These are phyloP conservation scores for Nibea coibor DNA, from an alignment of 2,113 vertebrate species.

Conservation along the genomic window DNA sequence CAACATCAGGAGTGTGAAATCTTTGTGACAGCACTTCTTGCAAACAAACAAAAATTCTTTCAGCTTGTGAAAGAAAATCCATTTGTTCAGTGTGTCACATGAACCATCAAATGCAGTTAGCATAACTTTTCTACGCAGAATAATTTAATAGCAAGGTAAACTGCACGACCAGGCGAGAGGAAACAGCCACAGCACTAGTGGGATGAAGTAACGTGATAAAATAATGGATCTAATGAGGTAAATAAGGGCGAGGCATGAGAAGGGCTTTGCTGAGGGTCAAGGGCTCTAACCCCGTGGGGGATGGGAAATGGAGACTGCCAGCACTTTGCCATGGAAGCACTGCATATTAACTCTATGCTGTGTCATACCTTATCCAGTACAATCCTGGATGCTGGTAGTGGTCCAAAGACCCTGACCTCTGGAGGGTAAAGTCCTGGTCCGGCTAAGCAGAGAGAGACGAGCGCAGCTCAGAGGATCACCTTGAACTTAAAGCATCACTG, in stretches of 20 bases:
- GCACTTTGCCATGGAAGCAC: constrained; percentile 95
- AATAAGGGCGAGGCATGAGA: constrained; percentile 16
- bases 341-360: constrained; percentile 90
- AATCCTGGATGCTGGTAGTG: constrained; percentile 95
- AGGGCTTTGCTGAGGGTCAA: constrained; percentile 22
- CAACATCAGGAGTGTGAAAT: background rate
- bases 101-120: background rate
- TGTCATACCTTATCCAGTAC: constrained; percentile 98
- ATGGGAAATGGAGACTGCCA: constrained; percentile 88
- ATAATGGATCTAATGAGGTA: constrained; percentile 31
- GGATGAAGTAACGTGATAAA: constrained; percentile 37
- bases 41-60: background rate
- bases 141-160: background rate
- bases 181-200: constrained; percentile 39
- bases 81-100: background rate
- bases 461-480: constrained; percentile 62
- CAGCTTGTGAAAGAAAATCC: background rate
- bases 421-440: constrained; percentile 78
- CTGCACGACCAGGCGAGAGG: background rate
- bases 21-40: constrained; percentile 1
- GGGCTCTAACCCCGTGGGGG: constrained; percentile 63
- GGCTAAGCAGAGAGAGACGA: constrained; percentile 68
- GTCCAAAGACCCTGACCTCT: constrained; percentile 98
- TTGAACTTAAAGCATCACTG: constrained; percentile 50
- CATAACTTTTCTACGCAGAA: background rate